Conservation (phyloP, 2,113 vertebrate species). For the Capreolus pygargus region DNA sequence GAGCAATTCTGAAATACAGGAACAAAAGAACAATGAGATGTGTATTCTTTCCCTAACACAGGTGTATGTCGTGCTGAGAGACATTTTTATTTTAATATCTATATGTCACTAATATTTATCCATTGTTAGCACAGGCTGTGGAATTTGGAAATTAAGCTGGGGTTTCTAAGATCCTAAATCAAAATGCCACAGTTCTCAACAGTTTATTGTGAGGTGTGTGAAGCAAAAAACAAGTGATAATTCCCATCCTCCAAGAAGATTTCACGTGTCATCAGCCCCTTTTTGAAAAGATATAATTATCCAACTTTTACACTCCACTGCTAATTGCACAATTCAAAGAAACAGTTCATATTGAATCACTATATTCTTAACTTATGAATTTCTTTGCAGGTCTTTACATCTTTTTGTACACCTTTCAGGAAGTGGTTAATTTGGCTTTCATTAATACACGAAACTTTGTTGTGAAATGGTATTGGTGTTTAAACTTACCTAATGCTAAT, state of each 20-base stretch:
- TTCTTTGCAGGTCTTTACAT: neutral
- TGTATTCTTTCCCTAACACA: neutral
- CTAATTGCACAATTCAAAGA: constrained; percentile 26
- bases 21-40: neutral
- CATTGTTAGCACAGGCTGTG: neutral
- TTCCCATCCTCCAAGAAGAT: neutral
- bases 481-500: neutral
- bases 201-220: neutral
- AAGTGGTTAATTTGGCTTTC: neutral
- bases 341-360: neutral
- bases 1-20: neutral
- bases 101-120: neutral
- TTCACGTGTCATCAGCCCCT: neutral
- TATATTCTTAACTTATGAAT: neutral
- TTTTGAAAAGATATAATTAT: constrained; percentile 42
- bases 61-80: neutral
- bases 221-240: neutral
- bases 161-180: constrained; percentile 25
- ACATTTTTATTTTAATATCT: constrained; percentile 37
- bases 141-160: constrained; percentile 12
- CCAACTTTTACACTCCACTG: neutral
- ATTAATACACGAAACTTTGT: neutral
- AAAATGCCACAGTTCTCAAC: neutral
- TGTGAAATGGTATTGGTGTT: neutral
- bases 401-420: neutral